Base-by-base conservation (phyloP, 2,113 vertebrate species). In the Echinops telfairi region DNA sequence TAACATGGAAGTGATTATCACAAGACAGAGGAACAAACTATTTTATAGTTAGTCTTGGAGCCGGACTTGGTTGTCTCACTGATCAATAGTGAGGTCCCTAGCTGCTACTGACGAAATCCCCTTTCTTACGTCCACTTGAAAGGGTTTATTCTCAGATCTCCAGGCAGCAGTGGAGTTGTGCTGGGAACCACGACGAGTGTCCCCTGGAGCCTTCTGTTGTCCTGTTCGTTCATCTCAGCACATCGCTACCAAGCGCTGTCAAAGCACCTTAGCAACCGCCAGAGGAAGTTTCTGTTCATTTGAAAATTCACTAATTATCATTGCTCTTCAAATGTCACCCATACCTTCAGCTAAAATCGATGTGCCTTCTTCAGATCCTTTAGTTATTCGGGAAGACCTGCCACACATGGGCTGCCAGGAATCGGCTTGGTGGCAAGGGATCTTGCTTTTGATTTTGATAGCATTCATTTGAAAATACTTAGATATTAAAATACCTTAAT, bases 301-400 rank as follows among this genome's bases (percentile, higher is more conserved):
- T 86, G 71, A 95, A 91, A 64, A 88, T 88, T 70, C 91, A 96
- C 98, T 97, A 96, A 95, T 97, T 94, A 96, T 89, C 68, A 57
- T 12, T 83, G 73, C 60, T 88, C 29, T 91, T 68, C 71, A 76
- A 57, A 81, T 90, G 86, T 83, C 83, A 20, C 40, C 12, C 5
- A 53, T 79, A 38, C 85, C 17, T 77, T 81, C 12, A 83, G 43
- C 75, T 76, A 27, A 80, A 92, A 23, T 83, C 77, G 38, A 11
- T 58, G 29, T 71, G 5, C 5, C 25, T 95, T 83, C 64, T 86
- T 76, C 82, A 89, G 38, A 75, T 33, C 31, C 14, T 76, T 36
- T 83, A 53, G 5, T 53, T 83, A 17, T 83, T 92, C 82, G 53
- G 31, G 22, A 31, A 89, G 20, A 2, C 2, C 5, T 71, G 10